These are phyloP conservation scores for Regulus satrapa DNA, from an alignment of 2,113 vertebrate species.

Conservation along the genomic window DNA sequence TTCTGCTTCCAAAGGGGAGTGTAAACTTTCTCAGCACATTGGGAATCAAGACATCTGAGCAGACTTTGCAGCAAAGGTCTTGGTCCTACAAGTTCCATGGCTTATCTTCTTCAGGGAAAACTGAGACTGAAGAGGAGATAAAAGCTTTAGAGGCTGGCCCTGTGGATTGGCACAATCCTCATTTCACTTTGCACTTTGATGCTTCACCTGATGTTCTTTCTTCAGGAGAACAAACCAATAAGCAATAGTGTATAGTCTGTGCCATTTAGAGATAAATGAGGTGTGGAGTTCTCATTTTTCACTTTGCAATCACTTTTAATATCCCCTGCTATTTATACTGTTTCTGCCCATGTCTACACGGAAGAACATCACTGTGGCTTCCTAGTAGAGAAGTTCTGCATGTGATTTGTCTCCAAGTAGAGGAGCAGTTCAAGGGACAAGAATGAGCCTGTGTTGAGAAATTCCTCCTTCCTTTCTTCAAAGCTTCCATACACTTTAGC, in stretches of 20 bases:
- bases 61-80: neutral
- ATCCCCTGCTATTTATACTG: neutral
- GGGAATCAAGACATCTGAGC: neutral
- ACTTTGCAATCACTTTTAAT: neutral
- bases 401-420: accelerated
- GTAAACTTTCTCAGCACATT: accelerated
- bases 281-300: neutral
- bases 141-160: neutral
- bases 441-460: neutral
- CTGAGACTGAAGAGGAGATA: neutral
- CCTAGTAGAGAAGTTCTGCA: accelerated
- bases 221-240: neutral
- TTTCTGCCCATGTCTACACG: neutral
- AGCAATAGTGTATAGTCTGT: neutral
- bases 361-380: neutral
- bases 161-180: neutral
- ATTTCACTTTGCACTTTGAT: neutral
- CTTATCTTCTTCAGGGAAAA: neutral
- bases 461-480: neutral
- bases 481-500: neutral
- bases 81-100: neutral
- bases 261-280: neutral
- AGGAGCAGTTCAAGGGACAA: neutral
- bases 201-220: neutral
- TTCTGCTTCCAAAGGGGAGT: neutral